Base-by-base conservation (phyloP, 2,888 invertebrate species). In the Clusia tigrina region DNA sequence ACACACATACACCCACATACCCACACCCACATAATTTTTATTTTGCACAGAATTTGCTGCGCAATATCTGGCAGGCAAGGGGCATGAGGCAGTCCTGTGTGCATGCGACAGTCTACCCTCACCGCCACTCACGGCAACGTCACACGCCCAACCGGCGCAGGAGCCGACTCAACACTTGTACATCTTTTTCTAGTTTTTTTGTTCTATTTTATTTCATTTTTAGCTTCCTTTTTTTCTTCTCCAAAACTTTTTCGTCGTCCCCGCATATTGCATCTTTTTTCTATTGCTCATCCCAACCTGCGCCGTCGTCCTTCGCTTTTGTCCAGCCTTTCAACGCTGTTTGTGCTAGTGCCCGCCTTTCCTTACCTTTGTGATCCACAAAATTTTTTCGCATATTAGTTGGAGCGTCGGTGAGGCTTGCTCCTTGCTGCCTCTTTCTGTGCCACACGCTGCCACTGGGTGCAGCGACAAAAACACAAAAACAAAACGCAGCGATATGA, bases 11-110 rank as follows among this genome's bases (percentile, higher is more conserved):
- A 52, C 61, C 20, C 59, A 52, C 62, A 58, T 63, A 62, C 67
- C 57, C 60, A 52, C 64, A 55, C 67, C 58, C 51, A 48, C 54
- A 57, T 55, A 60, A 46, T 61, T 56, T 42, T 72, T 74, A 76
- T 72, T 74, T 74, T 69, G 69, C 71, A 70, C 71, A 74, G 76
- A 70, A 70, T 78, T 72, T 74, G 75, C 75, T 74, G 69, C 72
- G 71, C 73, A 77, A 75, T 75, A 72, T 75, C 71, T 63, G 67
- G 65, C 61, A 53, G 48, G 55, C 62, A 37, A 23, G 12, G 6
- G 17, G n/a, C 56, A 53, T 32, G 46, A 10, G 2, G 25, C 22
- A 23, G 22, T 22, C 62, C 42, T 26, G 48, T 60, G 22, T 17
- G 54, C 24, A 51, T 15, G 51, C 23, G 37, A 52, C 63, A 52